Conservation (phyloP, 1,140 invertebrate genomes). For the Tyrophagus putrescentiae region DNA sequence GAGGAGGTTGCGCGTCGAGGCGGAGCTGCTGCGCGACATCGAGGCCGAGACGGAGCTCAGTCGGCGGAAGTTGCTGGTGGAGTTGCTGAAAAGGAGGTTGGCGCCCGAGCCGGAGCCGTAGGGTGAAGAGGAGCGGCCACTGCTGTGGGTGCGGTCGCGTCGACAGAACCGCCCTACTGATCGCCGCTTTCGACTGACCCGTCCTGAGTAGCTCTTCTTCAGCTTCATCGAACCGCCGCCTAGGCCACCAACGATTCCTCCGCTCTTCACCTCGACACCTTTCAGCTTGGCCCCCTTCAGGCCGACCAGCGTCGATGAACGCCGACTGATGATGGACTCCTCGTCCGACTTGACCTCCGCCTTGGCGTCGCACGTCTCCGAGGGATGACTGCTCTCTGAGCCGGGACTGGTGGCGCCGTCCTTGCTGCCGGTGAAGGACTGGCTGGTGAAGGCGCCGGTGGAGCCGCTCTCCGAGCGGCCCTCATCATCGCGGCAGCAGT, state of each 20-base stretch:
- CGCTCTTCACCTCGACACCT: neutral
- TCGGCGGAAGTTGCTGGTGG: neutral
- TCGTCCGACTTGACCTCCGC: constrained; percentile 5
- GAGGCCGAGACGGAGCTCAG: constrained; percentile 7
- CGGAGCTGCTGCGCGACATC: neutral
- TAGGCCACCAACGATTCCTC: neutral
- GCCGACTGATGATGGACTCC: constrained; percentile 15
- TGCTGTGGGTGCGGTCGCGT: neutral
- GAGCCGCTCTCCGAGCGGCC: neutral
- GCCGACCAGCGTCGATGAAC: neutral
- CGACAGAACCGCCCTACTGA: neutral
- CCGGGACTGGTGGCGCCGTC: neutral
- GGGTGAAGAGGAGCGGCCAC: constrained; percentile 1
- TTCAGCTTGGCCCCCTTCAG: neutral
- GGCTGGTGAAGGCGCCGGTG: too few species aligned
- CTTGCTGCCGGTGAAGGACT: neutral
- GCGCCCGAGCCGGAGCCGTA: neutral
- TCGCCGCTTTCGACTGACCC: constrained; percentile 3
- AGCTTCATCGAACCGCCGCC: neutral
- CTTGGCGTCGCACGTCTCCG: too few species aligned
- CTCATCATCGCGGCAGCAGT: constrained; percentile 1
- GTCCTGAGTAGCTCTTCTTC: neutral
- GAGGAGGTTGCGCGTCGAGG: constrained; percentile 10
- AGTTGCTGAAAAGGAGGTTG: neutral
- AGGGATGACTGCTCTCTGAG: too few species aligned